phyloP scores from a whole-genome alignment of 2,888 invertebrate species.

The Nomada fucata region DNA sequence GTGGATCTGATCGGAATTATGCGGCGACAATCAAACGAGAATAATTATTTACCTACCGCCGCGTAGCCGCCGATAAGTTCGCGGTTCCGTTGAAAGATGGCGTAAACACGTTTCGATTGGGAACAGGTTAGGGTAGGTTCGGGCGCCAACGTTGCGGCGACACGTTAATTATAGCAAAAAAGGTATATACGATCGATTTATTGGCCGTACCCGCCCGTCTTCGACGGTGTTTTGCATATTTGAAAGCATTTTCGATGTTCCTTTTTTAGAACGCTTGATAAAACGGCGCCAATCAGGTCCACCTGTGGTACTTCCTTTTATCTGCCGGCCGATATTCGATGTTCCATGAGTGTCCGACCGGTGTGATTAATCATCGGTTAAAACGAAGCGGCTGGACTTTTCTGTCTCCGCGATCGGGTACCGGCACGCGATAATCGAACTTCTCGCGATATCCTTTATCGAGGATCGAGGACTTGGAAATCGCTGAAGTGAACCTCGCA shows the following conservation, averaged over 20 bases:
- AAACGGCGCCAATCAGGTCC: constrained; percentile 26
- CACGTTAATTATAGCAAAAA: constrained; percentile 49
- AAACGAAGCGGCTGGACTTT: constrained; percentile 17
- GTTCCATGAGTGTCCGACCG: constrained; percentile 10
- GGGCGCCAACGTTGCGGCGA: constrained; percentile 28
- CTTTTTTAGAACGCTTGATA: constrained; percentile 33
- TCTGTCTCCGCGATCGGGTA: not conserved
- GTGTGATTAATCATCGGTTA: constrained; percentile 22
- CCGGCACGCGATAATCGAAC: not conserved
- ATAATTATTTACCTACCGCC: constrained; percentile 23
- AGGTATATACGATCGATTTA: constrained; percentile 35
- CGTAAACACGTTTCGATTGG: constrained; percentile 31
- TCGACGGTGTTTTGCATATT: constrained; percentile 36
- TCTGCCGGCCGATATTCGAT: not conserved
- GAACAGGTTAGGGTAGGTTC: constrained; percentile 53
- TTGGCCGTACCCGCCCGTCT: constrained; percentile 17
- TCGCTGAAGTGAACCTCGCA: not conserved
- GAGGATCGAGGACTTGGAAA: not conserved
- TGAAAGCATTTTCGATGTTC: constrained; percentile 38
- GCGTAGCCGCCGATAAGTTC: constrained; percentile 10
- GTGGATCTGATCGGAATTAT: constrained; percentile 6
- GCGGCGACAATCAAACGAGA: constrained; percentile 10
- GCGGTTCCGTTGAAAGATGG: constrained; percentile 26
- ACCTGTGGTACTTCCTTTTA: constrained; percentile 26
- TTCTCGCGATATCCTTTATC: not conserved